Base-by-base conservation (phyloP, 2,797 vertebrate genomes). In the Avahi laniger region DNA sequence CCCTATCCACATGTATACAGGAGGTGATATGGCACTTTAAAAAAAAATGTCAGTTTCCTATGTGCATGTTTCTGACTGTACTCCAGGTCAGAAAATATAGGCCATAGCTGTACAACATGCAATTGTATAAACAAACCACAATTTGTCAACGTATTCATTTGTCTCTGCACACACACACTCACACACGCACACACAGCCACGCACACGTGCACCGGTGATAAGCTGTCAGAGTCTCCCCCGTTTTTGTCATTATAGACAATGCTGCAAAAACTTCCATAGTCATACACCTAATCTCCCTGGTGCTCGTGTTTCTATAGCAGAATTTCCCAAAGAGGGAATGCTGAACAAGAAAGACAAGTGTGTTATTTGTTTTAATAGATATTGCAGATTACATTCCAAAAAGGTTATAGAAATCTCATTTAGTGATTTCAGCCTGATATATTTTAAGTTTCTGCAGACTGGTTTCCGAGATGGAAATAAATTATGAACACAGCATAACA, bases 401-500 rank as follows among this genome's bases (percentile, higher is more conserved):
- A 95, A 85, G 38, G 46, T 59, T 92, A 52, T 65, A 82, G 85
- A 92, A 92, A 95, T 90, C 70, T 93, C 94, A 88, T 90, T 95
- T 81, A 88, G 73, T 89, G 91, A 57, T 57, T 75, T 97, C 72
- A 84, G 24, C 82, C 90, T 88, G 88, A 88, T 88, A 79, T 54
- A 95, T 93, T 97, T 95, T 63, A 96, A 88, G 95, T 91, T 92
- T 90, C 72, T 94, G 88, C 50, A 96, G 89, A 85, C 93, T 92
- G 81, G 87, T 89, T 95, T 95, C 96, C 54, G 82, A 96, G 93
- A 92, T 85, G 67, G 73, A 97, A 96, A 95, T 93, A 97, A 95
- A 95, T 82, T 94, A 90, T 89, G 87, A 88, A 83, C 87, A 75
- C 35, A 63, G n/a, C 63, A 95, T 94, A 90, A 96, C 81, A 95